Conservation (phyloP, 2,888 invertebrate species). For the Diadromus collaris region DNA sequence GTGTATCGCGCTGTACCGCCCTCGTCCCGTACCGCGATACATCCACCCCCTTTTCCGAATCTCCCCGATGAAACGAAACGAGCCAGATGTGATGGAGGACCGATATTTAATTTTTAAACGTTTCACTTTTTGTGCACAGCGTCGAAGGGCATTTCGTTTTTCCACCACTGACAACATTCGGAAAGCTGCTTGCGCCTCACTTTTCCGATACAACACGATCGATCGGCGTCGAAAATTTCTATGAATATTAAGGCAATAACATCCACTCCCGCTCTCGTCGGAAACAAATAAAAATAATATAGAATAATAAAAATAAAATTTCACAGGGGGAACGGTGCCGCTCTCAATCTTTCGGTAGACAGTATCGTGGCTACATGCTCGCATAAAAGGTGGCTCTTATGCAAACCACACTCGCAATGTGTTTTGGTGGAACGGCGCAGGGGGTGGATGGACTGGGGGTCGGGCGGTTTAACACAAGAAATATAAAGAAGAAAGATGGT, state of each 20-base stretch:
- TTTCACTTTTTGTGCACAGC: neutral
- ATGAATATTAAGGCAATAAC: constrained; percentile 1
- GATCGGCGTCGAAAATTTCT: constrained; percentile 7
- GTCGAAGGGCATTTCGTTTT: neutral
- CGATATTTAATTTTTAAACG: constrained; percentile 57
- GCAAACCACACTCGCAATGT: constrained; percentile 43
- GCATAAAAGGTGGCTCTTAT: constrained; percentile 45
- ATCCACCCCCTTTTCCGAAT: neutral
- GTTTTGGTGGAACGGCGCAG: constrained; percentile 3
- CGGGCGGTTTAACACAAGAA: neutral
- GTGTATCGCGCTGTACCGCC: constrained; percentile 15
- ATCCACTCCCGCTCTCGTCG: neutral
- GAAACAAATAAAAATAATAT: neutral
- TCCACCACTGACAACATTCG: neutral
- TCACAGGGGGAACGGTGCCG: neutral
- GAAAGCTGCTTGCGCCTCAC: neutral
- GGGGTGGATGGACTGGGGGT: too few relatives aligned
- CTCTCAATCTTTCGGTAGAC: neutral
- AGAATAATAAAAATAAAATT: neutral
- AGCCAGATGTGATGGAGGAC: constrained; percentile 36
- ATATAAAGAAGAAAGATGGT: constrained; percentile 17
- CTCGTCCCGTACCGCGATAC: constrained; percentile 1
- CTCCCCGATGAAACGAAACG: constrained; percentile 23
- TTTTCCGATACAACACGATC: neutral
- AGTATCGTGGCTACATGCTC: constrained; percentile 3